Conservation (phyloP, 2,888 invertebrate species). For the Glyphotaelius pellucidus region DNA sequence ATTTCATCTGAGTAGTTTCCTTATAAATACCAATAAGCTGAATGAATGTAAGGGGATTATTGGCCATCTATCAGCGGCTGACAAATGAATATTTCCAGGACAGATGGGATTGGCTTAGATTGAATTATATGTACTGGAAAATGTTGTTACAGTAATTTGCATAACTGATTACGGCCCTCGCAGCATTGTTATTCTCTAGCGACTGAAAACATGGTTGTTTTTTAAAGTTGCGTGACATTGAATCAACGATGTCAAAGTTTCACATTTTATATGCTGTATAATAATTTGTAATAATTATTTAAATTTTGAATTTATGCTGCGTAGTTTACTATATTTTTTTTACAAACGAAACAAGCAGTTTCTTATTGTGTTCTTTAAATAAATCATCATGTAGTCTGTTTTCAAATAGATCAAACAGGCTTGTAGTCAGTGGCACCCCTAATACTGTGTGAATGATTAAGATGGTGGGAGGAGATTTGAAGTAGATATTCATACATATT, state of each 20-base stretch:
- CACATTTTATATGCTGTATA: not conserved
- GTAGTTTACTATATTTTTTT: not conserved
- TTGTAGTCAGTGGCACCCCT: no score
- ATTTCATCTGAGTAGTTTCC: constrained; percentile 20
- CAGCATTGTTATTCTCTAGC: constrained; percentile 3
- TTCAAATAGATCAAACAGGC: no score
- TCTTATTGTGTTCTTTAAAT: not conserved
- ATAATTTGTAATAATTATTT: not conserved
- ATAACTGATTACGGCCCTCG: constrained; percentile 52
- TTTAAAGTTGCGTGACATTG: not conserved
- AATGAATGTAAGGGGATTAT: constrained; percentile 47
- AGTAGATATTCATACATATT: no score
- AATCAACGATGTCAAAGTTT: not conserved
- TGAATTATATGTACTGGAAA: constrained; percentile 65
- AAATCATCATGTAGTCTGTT: no score
- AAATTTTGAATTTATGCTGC: not conserved
- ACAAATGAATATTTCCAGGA: constrained; percentile 32
- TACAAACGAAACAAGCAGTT: not conserved
- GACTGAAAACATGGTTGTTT: not conserved
- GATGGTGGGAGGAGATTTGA: no score
- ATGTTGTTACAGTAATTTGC: constrained; percentile 58
- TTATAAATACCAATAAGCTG: constrained; percentile 31
- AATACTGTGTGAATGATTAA: no score
- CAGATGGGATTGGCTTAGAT: constrained; percentile 62
- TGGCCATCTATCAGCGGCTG: constrained; percentile 58